A percentile compares a stretch with the other conserved stretches of the same genome.
Evolutionary conservation across 1,140 invertebrate genomes (phyloP).

Genomic region (Sminthurides bifidus): DNA sequence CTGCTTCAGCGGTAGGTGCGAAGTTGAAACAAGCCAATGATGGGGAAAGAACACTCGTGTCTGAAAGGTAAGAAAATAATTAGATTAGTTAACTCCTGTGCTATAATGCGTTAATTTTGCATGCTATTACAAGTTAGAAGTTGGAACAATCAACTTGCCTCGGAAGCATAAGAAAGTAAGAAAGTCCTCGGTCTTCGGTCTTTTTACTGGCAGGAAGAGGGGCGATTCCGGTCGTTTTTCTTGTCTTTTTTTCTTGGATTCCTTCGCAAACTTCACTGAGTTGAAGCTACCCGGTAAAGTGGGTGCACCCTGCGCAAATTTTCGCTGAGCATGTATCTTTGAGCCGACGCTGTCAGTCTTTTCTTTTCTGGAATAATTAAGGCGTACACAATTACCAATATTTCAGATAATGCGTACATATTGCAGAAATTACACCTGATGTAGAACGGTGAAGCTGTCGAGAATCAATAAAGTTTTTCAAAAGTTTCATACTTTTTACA

Average conservation of each 20-base stretch:
- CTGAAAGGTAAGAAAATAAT: conserved; percentile 5
- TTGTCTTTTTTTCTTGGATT: conserved; percentile 39
- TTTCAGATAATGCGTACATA: background rate
- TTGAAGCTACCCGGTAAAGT: conserved; percentile 44
- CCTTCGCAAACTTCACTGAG: conserved; percentile 45
- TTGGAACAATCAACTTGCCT: conserved; percentile 41
- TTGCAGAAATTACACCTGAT: background rate
- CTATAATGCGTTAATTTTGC: background rate
- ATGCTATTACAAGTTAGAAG: background rate
- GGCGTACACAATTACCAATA: background rate
- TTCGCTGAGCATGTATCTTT: conserved; percentile 69
- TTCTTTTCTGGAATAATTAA: too few relatives aligned
- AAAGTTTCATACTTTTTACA: background rate
- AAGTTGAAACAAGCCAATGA: conserved; percentile 45
- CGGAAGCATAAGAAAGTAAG: conserved; percentile 76
- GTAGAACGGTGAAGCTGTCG: too few relatives aligned
- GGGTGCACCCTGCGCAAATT: conserved; percentile 69
- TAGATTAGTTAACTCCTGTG: background rate
- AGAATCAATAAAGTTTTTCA: too few relatives aligned
- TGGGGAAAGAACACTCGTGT: background rate
- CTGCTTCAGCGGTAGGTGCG: conserved; percentile 47
- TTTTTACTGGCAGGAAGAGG: conserved; percentile 49
- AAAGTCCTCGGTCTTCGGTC: conserved; percentile 81
- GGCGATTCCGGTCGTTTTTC: conserved; percentile 39
- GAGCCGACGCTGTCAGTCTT: background rate